Conservation (phyloP, 2,888 invertebrate genomes). For the Athrips mouffetella region DNA sequence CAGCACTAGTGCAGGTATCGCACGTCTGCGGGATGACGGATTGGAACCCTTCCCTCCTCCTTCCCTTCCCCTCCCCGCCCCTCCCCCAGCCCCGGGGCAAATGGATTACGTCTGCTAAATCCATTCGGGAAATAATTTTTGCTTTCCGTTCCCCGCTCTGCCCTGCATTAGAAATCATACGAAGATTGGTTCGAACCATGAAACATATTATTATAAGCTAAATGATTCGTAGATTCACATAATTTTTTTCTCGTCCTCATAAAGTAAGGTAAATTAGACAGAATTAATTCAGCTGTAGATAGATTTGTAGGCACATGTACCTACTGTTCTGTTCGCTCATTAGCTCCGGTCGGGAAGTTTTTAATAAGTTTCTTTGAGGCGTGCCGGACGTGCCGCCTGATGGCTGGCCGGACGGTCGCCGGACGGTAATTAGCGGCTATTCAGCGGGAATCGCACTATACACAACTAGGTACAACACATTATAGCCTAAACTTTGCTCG, state of each 20-base stretch:
- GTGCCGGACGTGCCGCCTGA: not conserved
- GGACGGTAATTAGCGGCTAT: not conserved
- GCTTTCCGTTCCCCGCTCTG: not conserved
- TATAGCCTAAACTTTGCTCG: not conserved
- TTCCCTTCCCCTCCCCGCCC: no score
- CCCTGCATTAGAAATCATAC: no score
- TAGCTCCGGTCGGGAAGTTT: not conserved
- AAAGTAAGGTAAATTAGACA: no score
- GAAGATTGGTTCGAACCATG: no score
- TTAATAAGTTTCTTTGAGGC: not conserved
- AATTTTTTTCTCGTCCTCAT: no score
- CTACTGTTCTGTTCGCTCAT: not conserved
- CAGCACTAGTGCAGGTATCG: not conserved
- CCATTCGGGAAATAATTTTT: not conserved
- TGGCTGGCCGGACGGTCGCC: not conserved
- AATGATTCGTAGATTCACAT: no score
- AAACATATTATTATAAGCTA: no score
- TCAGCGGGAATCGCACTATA: not conserved
- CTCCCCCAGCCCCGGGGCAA: no score
- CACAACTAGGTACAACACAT: not conserved
- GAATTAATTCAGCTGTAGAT: no score
- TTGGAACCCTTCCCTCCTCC: conserved; percentile 2
- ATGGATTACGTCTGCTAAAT: conserved; percentile 5
- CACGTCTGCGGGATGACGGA: not conserved
- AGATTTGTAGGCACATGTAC: no score